These are phyloP conservation scores for Lanistes nyassanus DNA, from an alignment of 1,140 invertebrate genomes.

Conservation along the genomic window DNA sequence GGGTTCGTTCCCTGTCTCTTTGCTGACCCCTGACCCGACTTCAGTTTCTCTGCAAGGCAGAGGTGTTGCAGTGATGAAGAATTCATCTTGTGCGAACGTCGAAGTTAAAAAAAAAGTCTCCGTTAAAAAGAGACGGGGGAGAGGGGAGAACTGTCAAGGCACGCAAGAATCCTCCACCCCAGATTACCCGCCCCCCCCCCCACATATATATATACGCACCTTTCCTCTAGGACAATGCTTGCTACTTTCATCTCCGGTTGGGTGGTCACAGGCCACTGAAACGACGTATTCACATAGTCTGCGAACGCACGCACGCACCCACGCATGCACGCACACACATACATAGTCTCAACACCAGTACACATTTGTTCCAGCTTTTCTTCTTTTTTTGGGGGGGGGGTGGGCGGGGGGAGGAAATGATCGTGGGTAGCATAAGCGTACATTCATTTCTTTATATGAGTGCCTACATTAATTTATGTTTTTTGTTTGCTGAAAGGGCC, in stretches of 20 bases:
- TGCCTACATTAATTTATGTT: neutral
- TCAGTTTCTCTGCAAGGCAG: neutral
- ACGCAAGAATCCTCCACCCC: neutral
- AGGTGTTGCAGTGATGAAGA: neutral
- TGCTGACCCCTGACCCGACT: neutral
- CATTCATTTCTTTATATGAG: neutral
- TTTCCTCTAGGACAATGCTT: neutral
- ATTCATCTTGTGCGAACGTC: too few species aligned
- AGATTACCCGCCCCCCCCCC: neutral
- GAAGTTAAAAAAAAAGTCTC: too few species aligned
- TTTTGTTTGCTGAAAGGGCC: neutral
- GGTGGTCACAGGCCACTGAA: neutral
- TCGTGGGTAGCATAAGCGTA: neutral
- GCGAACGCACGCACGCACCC: neutral
- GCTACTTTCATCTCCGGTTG: neutral
- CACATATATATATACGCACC: slow-evolving; percentile 14
- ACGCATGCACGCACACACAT: neutral
- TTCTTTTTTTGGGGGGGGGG: neutral
- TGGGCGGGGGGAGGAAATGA: neutral
- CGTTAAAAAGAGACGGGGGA: too few species aligned
- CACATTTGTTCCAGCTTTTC: neutral
- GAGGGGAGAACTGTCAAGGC: neutral
- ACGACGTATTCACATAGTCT: slow-evolving; percentile 1
- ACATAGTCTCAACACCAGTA: neutral
- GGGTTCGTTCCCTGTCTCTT: neutral